Evolutionary conservation across 2,797 vertebrate species (phyloP).

Genomic region (Silurus lanzhouensis): DNA sequence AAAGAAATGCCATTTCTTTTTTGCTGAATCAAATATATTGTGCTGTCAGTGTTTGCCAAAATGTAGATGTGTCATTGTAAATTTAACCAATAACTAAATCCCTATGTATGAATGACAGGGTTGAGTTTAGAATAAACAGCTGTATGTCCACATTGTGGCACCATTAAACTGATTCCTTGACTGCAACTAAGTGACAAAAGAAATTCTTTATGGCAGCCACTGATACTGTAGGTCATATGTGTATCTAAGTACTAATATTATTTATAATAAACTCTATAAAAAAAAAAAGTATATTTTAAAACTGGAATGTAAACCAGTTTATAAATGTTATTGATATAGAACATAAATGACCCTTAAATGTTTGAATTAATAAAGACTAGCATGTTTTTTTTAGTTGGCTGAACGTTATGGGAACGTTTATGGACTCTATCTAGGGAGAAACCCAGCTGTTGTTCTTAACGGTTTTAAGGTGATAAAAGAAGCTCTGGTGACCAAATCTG

Average conservation of each 20-base stretch:
- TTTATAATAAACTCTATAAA: too few species aligned
- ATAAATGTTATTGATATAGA: too few species aligned
- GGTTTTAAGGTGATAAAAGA: constrained; percentile 76
- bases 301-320: too few species aligned
- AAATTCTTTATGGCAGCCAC: too few species aligned
- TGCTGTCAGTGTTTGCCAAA: neutral
- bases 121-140: neutral
- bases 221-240: too few species aligned
- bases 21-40: neutral
- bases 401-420: constrained; percentile 53
- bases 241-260: too few species aligned
- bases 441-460: constrained; percentile 67
- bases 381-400: too few species aligned
- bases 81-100: neutral
- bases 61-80: neutral
- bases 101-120: neutral
- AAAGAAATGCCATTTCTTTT: neutral
- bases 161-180: neutral
- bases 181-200: neutral
- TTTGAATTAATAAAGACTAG: too few species aligned
- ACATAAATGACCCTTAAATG: too few species aligned
- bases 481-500: constrained; percentile 63
- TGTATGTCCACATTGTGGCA: neutral
- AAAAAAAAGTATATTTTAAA: too few species aligned
- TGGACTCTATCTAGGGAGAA: constrained; percentile 67